Base-by-base conservation (phyloP, 1,140 invertebrate genomes). In the Thrips palmi region DNA sequence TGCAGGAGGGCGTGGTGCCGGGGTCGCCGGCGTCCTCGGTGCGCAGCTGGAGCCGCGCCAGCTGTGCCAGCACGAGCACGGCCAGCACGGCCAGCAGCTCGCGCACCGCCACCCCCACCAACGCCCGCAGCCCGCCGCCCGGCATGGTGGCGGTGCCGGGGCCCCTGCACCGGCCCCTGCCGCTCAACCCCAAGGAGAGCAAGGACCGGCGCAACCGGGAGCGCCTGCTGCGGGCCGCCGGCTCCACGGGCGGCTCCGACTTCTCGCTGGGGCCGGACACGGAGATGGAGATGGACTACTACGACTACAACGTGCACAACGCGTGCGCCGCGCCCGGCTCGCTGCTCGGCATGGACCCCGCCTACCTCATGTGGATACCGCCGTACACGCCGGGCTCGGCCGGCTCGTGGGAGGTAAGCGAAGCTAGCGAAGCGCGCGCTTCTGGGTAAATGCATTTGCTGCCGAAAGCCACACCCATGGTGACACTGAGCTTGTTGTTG, bases 221-320 rank as follows among this genome's bases (percentile, higher is more conserved):
- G 40, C 65, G 70, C 37, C 56, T 83, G 4, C 54, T 82, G 7
- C 62, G 65, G 19, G 63, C 68, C 2, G 71, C 71, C 1, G 70
- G 69, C 1, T 85, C 81, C 0, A 80, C 85, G 47, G 74, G 81
- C 42, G 84, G 10, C 25, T 27, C 25, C 25, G 10, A 27, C 25
- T 33, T 33, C 14, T 8, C 7, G 7, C 10, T 33, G 31, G 42
- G 42, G 0, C 35, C 38, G 3, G 76, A 77, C 27, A 63, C 64
- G 3, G 83, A 86, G 48, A 60, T 85, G 37, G 81, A 87, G 54
- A 60, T 86, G 25, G 83, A 87, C 51, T 87, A 87, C 49, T 87
- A 87, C 48, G 83, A 87, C 54, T 87, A 87, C 47, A 80, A 86
- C 55, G 80, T 87, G 1, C 76, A 72, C 41, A 68, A 68, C 54